Evolutionary conservation across 37 sponge, comb jelly and placozoan species (phyloP), one percentile per base, ranked within the genome.

Genomic region (Cladorhizidae sp.): DNA sequence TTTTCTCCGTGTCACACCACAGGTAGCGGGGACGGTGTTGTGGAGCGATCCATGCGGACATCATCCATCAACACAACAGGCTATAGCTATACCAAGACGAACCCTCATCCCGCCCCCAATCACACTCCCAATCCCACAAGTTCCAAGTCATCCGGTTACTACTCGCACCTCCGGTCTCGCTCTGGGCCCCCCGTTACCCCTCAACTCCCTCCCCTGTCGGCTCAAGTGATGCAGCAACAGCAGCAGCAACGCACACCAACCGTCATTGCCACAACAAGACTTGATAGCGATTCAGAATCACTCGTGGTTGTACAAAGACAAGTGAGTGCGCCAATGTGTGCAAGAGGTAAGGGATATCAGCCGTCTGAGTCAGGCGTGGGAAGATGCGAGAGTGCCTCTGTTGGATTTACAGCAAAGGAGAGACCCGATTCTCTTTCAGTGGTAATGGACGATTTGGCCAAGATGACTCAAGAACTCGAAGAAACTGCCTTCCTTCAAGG

Each of bases 361-460:
- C n/a, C n/a, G n/a, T n/a, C n/a, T n/a, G n/a, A n/a, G n/a, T n/a
- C n/a, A n/a, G n/a, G 12, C 11, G 25, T 72, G 5, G 52, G 20
- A 9, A 74, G 74, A 74, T 57, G 54, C 28, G 55, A 37, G 45
- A 74, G 74, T 74, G 74, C 74, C 23, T 57, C 74, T 33, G 33
- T 42, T 18, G 14, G 6, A 14, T 23, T 2, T 49, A 5, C n/a
- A 14, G 17, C 67, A 31, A 31, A 32, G 35, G 17, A 31, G 45
- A 11, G 31, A 9, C 31, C 32, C 32, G 36, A 65, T 65, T 31
- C 67, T 32, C 35, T 74, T 17, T 28, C 74, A 17, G 25, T 8
- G 2, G 45, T 59, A 22, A 37, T 76, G 1, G 77, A 76, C 35
- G 62, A 76, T 41, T 39, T 76, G 59, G 41, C 56, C 35, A 39